Evolutionary conservation across 2,797 vertebrate genomes (phyloP), one percentile per base, ranked within the genome.

Genomic region (Sebastolobus altivelis): DNA sequence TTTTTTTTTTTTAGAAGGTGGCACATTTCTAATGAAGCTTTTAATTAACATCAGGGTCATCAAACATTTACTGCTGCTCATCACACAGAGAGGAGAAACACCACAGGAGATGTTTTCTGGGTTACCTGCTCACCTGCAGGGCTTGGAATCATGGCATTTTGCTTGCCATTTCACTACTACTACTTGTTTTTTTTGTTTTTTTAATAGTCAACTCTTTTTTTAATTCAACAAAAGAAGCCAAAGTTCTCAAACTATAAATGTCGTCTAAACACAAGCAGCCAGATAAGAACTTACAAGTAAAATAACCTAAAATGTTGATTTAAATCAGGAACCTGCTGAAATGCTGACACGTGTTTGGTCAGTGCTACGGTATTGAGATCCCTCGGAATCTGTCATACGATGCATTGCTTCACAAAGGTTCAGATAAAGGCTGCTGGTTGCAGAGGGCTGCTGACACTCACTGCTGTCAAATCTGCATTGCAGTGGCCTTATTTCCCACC

Each of bases 21-120:
- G 58, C 81, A 80, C 68, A 88, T 87, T 83, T 80, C 61, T 80
- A 84, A 83, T 72, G 82, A 83, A 85, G 86, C 90, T 88, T 90
- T 91, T 88, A 92, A 91, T 93, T 89, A 89, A 82, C 73, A 60
- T 59, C 52, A 38, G 71, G 78, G 79, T 62, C 75, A 79, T 52
- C 68, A 77, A 84, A 49, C 46, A 49, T 49, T 49, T 49, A 49
- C 18, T 49, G 46, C 46, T 49, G 80, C 52, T 68, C 62, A 27
- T 12, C 63, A 40, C 55, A 55, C 66, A 38, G 73, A 4, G 46
- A 49, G 46, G 46, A 49, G 46, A 49, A 46, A 49, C 18, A 49
- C 46, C 46, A 49, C 46, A 49, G 46, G 46, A 49, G 46, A 4
- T n/a, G 46, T 54, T 54, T 54, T 59, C 27, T 29, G 60, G 20